Conservation (phyloP, 1,140 invertebrate species). For the Branchinecta lynchi region DNA sequence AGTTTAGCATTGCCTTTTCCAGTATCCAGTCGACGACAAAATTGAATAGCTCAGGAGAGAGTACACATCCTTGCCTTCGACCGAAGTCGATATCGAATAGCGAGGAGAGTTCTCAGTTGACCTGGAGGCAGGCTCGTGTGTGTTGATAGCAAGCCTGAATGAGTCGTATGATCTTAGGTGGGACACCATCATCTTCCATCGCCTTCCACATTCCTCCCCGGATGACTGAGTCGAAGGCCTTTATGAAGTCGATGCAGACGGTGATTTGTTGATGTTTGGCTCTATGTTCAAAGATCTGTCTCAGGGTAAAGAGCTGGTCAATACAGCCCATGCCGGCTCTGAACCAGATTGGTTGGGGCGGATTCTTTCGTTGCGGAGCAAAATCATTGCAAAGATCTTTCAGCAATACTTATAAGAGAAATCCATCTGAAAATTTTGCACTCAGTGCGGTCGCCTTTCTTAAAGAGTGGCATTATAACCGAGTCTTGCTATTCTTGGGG, state of each 20-base stretch:
- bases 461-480: too few relatives aligned
- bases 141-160: slow-evolving; percentile 5
- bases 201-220: neutral
- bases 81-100: too few relatives aligned
- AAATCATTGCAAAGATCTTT: neutral
- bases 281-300: slow-evolving; percentile 10
- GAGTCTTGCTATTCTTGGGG: too few relatives aligned
- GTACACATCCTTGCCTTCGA: too few relatives aligned
- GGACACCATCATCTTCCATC: slow-evolving; percentile 1
- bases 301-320: neutral
- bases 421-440: neutral
- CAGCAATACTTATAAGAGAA: neutral
- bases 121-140: too few relatives aligned
- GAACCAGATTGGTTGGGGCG: too few relatives aligned
- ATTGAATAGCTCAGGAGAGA: too few relatives aligned
- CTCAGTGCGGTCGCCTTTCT: too few relatives aligned
- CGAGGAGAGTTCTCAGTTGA: too few relatives aligned
- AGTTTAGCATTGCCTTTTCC: too few relatives aligned
- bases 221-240: neutral
- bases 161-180: slow-evolving; percentile 6
- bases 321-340: neutral
- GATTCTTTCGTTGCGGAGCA: neutral
- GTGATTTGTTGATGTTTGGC: slow-evolving; percentile 1
- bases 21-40: too few relatives aligned
- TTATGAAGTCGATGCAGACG: neutral